Base-by-base conservation (phyloP, 2,113 vertebrate species). In the Chitala chitala region DNA sequence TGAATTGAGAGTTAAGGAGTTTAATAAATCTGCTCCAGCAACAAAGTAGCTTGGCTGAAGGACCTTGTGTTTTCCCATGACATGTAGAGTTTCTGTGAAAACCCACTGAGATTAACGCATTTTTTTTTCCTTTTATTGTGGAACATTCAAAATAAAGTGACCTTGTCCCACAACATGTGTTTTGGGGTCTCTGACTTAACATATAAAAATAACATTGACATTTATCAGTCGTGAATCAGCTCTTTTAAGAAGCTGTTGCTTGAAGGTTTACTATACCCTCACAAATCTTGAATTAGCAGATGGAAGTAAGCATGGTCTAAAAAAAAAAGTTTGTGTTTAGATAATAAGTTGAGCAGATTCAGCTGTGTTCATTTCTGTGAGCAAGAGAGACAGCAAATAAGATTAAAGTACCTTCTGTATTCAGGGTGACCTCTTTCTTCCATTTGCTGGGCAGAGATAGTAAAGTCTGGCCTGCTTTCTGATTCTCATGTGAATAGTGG, bases 41-140 rank as follows among this genome's bases (percentile, higher is more conserved):
- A 70, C 74, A 76, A 63, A 76, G 42, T 17, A 29, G 9, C 75
- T 15, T 63, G 50, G 56, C 22, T 54, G 56, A 50, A 26, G 44
- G 61, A 48, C 61, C n/a, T 72, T 9, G 40, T 69, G 26, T 58
- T 69, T 69, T 75, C 64, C 65, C 74, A 69, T 59, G 54, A 69
- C 65, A 51, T 44, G 24, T 44, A 63, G 17, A 17, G 12, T 61
- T 50, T 24, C 55, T 38, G 29, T 51, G 55, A 70, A 24, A 59
- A 66, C 13, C 58, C 44, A 22, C 17, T 29, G 26, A 58, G 53
- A 22, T n/a, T n/a, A n/a, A n/a, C n/a, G n/a, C n/a, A 24, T 26
- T 59, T 59, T 69, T 50, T 46, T 22, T 54, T 61, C n/a, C n/a
- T n/a, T n/a, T n/a, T n/a, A n/a, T 29, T 61, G 48, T 70, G 42